Base-by-base conservation (phyloP, 2,888 invertebrate genomes). In the Pyrocoelia pectoralis region DNA sequence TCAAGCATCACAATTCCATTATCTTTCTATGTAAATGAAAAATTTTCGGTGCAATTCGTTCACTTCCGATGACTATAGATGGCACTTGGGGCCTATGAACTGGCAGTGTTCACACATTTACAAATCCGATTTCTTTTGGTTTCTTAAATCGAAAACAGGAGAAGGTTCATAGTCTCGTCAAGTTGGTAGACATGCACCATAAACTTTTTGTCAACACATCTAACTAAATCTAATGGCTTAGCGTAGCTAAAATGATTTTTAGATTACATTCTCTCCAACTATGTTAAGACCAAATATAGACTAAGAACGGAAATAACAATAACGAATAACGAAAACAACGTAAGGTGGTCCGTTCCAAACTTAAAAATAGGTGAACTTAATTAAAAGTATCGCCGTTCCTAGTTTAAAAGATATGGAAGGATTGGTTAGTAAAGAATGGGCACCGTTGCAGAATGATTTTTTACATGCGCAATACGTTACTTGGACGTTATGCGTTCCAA, bases 391-490 rank as follows among this genome's bases (percentile, higher is more conserved):
- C 17, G 50, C 17, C 43, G 63, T 54, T 24, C 13, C 50, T 18
- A 55, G 17, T 51, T 50, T 55, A 54, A 58, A 10, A 50, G 63
- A 63, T 49, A 61, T 56, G 57, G 65, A 65, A 57, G 65, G 65
- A 56, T 56, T 33, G 38, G 52, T 61, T 61, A 56, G 54, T n/a
- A n/a, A n/a, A 54, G 63, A 68, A 66, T 77, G 72, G 54, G 85
- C 87, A 53, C 83, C 80, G 76, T 95, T 95, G 83, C 95, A 95
- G 14, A 91, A 84, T 76, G 91, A 89, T 4, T 85, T 85, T 74
- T 89, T 88, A 80, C 95, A 95, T 61, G 91, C 85, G 80, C 94
- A 95, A 79, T 93, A 93, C 1, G 85, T 83, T 54, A 91, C 88
- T 70, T 88, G 87, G 0, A 94, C 87, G 71, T 90, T 88, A 67